Evolutionary conservation across 2,113 vertebrate species (phyloP), one percentile per base, ranked within the genome.

Genomic region (Sceloporus undulatus): DNA sequence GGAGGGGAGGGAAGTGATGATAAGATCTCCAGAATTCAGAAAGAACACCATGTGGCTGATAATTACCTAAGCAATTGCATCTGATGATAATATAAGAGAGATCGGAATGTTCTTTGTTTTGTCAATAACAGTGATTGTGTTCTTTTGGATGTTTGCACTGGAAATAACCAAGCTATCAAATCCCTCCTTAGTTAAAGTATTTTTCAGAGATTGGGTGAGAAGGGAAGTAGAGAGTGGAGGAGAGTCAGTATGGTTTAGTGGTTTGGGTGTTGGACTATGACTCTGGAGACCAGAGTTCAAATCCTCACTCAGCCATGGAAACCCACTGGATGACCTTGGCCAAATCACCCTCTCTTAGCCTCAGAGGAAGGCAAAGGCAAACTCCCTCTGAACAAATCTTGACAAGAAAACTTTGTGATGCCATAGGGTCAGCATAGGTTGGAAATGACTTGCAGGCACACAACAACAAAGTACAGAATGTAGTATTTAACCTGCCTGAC

Each of bases 1-100:
- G 77, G 11, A 48, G 25, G 82, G 65, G 59, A 90, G 75, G 81
- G 70, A 40, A 85, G 42, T 42, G 14, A 40, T 85, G 92, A 40
- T 93, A 92, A 84, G 78, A 92, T 92, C 90, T 92, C 92, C 73
- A 75, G 23, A 85, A 87, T 92, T 85, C 13, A 87, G 66, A 94
- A 92, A 93, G 86, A 92, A 70, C 42, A 85, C 42, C 19, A 71
- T 88, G 59, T 85, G 87, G 48, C 65, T 59, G 84, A 54, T 85
- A 83, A n/a, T 76, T 94, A 85, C 84, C 90, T 91, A 90, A 92
- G 84, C 90, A 85, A 91, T 65, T 27, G 9, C 91, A 88, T 85
- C 56, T 79, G 1, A 88, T 79, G 1, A 88, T 93, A 73, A n/a
- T 40, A 82, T 88, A 42, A 91, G 68, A 70, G 88, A 71, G 90